phyloP scores from a whole-genome alignment of 1,140 invertebrate genomes.

The Drosophila murphyi region DNA sequence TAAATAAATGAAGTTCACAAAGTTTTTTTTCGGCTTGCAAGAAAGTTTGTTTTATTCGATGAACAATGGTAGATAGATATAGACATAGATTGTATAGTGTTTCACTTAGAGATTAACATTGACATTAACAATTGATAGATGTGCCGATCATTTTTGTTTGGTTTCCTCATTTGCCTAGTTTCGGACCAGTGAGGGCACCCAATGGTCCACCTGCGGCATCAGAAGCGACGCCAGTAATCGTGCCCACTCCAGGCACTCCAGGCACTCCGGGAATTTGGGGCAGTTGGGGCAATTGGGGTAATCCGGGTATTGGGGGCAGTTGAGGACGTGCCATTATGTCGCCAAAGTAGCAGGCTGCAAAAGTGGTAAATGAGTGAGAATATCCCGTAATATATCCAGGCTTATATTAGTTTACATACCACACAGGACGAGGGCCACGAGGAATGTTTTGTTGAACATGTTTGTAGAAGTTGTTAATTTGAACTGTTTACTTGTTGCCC shows the following conservation, averaged over 20 bases:
- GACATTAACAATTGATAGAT: too few relatives aligned
- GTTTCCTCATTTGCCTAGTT: background rate
- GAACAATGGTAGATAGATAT: background rate
- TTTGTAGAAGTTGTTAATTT: slow-evolving; percentile 21
- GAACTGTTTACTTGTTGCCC: slow-evolving; percentile 38
- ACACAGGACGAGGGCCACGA: slow-evolving; percentile 56
- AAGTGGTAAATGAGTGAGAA: background rate
- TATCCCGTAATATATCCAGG: background rate
- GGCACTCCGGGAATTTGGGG: too few relatives aligned
- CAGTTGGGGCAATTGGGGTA: background rate
- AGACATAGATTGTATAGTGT: background rate
- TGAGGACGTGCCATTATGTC: slow-evolving; percentile 19
- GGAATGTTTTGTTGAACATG: slow-evolving; percentile 64
- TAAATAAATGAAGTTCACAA: too few relatives aligned
- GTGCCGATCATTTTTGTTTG: background rate
- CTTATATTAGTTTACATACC: slow-evolving; percentile 40
- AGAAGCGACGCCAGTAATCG: background rate
- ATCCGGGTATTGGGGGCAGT: background rate
- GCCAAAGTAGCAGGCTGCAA: slow-evolving; percentile 24
- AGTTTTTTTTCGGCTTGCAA: background rate
- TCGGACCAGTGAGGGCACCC: background rate
- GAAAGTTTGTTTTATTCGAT: background rate
- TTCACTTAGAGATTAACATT: too few relatives aligned
- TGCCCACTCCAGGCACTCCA: too few relatives aligned
- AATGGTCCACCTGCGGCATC: background rate